Conservation (phyloP, 30 jellyfish, hydroid and myxozoan genomes). For the Haliclystus octoradiatus region DNA sequence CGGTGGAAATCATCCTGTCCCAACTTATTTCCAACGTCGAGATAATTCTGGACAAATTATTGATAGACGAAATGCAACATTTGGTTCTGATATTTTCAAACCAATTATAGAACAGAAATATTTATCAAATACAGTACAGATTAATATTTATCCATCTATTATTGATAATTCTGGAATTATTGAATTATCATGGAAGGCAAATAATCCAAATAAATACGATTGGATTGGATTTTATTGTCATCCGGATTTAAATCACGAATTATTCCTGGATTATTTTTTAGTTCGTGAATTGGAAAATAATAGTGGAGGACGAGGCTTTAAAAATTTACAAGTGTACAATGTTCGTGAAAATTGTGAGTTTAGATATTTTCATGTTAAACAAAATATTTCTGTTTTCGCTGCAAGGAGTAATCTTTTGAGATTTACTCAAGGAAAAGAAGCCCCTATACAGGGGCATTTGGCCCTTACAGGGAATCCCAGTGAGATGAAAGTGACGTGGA, state of each 20-base stretch:
- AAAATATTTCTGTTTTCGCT: constrained; percentile 32
- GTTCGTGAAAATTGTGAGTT: constrained; percentile 71
- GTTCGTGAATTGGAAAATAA: constrained; percentile 49
- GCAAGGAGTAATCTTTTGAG: constrained; percentile 69
- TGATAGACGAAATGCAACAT: constrained; percentile 41
- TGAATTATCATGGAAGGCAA: constrained; percentile 63
- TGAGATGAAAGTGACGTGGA: constrained; percentile 98
- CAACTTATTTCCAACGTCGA: constrained; percentile 51
- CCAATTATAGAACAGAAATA: constrained; percentile 25
- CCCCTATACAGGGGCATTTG: constrained; percentile 84
- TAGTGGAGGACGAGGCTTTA: constrained; percentile 68
- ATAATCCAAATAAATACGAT: constrained; percentile 60
- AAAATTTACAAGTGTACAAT: constrained; percentile 54
- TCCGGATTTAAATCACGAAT: constrained; percentile 20
- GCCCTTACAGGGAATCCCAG: constrained; percentile 84
- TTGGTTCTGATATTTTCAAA: constrained; percentile 38
- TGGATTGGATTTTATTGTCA: constrained; percentile 91
- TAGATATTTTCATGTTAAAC: constrained; percentile 54
- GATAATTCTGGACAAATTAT: constrained; percentile 34
- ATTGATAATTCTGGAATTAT: constrained; percentile 79
- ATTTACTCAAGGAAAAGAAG: constrained; percentile 53
- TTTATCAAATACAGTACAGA: constrained; percentile 24
- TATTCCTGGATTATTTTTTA: constrained; percentile 47
- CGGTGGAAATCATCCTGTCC: constrained; percentile 30
- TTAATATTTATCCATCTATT: constrained; percentile 61